A percentile compares a stretch with the other conserved stretches of the same genome.
These are phyloP conservation scores for Eutrigla gurnardus DNA, from an alignment of 2,797 vertebrate species.

Conservation along the genomic window DNA sequence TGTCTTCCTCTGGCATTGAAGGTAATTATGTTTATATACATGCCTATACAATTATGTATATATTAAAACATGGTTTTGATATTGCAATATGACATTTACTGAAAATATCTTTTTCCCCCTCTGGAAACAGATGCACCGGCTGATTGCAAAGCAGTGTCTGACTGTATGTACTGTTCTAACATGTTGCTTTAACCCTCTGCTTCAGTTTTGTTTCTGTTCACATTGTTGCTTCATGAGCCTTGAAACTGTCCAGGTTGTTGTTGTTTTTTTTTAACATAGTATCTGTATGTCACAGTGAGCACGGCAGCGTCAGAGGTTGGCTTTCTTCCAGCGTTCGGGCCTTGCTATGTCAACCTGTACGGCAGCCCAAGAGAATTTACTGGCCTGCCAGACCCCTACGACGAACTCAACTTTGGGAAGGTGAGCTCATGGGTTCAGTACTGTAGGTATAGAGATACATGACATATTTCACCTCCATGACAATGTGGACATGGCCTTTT, in stretches of 20 bases:
- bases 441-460: not conserved
- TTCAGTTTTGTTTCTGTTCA: constrained; percentile 7
- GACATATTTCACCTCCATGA: not conserved
- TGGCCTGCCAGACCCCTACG: constrained; percentile 92
- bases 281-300: constrained; percentile 76
- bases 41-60: no score
- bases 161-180: constrained; percentile 83
- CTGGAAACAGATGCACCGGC: constrained; percentile 84
- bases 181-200: not conserved
- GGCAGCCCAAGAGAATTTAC: constrained; percentile 96
- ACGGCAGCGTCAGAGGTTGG: constrained; percentile 89
- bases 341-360: constrained; percentile 95
- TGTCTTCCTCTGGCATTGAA: constrained; percentile 93
- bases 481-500: constrained; percentile 2
- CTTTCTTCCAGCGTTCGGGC: constrained; percentile 97
- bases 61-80: not conserved
- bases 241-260: not conserved
- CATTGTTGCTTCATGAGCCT: not conserved
- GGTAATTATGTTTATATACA: constrained; percentile 77
- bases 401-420: constrained; percentile 95
- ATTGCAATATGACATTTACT: not conserved
- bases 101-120: constrained; percentile 2
- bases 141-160: constrained; percentile 81
- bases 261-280: constrained; percentile 8
- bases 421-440: constrained; percentile 65